A percentile compares a stretch with the other conserved stretches of the same genome.
These are phyloP conservation scores for Nezara viridula DNA, from an alignment of 2,888 invertebrate species.

Conservation along the genomic window DNA sequence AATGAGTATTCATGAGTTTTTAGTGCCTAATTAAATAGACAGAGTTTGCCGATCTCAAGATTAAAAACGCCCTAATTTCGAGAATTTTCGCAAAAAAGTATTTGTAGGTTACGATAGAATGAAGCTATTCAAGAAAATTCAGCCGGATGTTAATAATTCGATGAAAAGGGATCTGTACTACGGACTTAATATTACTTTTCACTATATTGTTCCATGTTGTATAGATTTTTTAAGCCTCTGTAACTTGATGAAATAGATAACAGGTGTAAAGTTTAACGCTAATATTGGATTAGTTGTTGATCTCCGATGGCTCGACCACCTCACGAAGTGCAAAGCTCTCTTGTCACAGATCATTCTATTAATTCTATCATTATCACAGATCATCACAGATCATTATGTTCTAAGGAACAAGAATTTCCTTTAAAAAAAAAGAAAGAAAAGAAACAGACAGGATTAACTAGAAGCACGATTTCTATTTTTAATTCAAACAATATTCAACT, in stretches of 20 bases:
- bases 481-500: not conserved
- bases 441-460: not conserved
- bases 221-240: not conserved
- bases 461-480: constrained; percentile 5
- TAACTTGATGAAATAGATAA: not conserved
- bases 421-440: not conserved
- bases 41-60: too few species aligned
- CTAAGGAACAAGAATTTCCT: not conserved
- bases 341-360: not conserved
- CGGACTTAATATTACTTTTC: too few species aligned
- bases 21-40: too few species aligned
- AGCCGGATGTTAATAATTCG: too few species aligned
- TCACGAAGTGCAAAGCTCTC: constrained; percentile 19
- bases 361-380: too few species aligned
- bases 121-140: too few species aligned
- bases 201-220: not conserved
- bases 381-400: too few species aligned
- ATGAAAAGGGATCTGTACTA: too few species aligned
- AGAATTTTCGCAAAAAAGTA: too few species aligned
- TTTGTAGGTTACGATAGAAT: too few species aligned
- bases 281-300: constrained; percentile 11
- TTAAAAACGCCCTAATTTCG: too few species aligned
- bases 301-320: not conserved
- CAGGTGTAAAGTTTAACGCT: not conserved
- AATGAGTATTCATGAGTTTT: too few species aligned